These are phyloP conservation scores for Noctua fimbriata DNA, from an alignment of 2,888 invertebrate genomes.

Conservation along the genomic window DNA sequence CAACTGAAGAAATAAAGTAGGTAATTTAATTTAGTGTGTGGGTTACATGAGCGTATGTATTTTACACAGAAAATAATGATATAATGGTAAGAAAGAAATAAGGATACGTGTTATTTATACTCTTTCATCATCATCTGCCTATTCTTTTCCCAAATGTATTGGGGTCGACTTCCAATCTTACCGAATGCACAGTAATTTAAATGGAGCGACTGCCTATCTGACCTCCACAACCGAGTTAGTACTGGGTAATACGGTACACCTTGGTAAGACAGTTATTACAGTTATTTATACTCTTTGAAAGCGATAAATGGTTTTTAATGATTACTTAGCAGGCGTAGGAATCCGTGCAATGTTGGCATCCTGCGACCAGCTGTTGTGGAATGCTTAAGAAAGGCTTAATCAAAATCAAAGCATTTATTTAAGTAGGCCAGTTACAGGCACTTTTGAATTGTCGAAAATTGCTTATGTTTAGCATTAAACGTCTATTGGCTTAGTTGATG, in stretches of 20 bases:
- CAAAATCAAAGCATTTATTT: too few relatives aligned
- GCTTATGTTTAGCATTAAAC: neutral
- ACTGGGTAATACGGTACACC: too few relatives aligned
- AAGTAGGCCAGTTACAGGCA: too few relatives aligned
- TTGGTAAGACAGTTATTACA: too few relatives aligned
- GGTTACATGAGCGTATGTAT: conserved; percentile 1
- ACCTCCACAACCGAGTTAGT: too few relatives aligned
- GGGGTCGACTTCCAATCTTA: too few relatives aligned
- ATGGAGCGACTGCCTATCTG: too few relatives aligned
- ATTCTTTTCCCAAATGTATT: too few relatives aligned
- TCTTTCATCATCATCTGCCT: too few relatives aligned
- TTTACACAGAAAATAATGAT: conserved; percentile 1
- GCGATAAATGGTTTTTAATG: neutral
- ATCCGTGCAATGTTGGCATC: neutral
- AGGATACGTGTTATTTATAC: neutral
- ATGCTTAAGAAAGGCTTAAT: neutral
- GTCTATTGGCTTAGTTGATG: neutral
- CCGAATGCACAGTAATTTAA: too few relatives aligned
- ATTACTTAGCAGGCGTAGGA: neutral
- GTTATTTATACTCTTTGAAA: neutral
- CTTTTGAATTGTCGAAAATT: too few relatives aligned
- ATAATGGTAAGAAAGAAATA: neutral
- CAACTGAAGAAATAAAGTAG: conserved; percentile 59
- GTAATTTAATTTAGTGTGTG: conserved; percentile 52
- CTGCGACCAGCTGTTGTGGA: neutral